phyloP scores from a whole-genome alignment of 2,113 vertebrate species.

The Tragelaphus buxtoni region DNA sequence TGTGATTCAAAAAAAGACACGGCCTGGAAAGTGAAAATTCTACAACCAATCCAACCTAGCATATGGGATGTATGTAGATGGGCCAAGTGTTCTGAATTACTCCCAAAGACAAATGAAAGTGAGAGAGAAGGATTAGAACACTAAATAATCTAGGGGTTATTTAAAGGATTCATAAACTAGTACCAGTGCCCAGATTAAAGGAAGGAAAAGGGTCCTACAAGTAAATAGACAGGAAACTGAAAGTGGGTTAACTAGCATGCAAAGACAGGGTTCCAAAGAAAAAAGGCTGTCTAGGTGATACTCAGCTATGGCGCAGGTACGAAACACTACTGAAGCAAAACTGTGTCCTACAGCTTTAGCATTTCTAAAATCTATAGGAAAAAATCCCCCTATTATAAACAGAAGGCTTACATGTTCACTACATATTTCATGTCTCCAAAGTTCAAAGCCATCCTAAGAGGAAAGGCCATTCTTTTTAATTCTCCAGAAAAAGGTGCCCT shows the following conservation, averaged over 20 bases:
- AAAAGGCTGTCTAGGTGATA: background rate
- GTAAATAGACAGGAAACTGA: background rate
- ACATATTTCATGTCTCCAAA: background rate
- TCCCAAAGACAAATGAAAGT: background rate
- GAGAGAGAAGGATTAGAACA: background rate
- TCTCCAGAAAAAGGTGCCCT: background rate
- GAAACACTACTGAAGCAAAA: background rate
- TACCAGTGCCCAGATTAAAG: background rate
- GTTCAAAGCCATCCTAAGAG: background rate
- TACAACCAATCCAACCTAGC: background rate
- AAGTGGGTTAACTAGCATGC: background rate
- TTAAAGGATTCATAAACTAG: background rate
- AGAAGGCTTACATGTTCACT: background rate
- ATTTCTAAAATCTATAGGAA: background rate
- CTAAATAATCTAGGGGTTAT: background rate
- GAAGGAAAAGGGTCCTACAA: background rate
- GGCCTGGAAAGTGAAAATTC: background rate
- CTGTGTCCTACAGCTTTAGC: background rate
- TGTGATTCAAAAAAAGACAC: background rate
- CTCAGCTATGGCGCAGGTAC: background rate
- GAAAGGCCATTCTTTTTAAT: background rate
- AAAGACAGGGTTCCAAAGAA: background rate
- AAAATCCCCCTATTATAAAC: background rate
- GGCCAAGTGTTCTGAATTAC: background rate
- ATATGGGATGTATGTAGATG: background rate